Conservation (phyloP, 2,797 vertebrate species). For the Cryptoblepharus egeriae region DNA sequence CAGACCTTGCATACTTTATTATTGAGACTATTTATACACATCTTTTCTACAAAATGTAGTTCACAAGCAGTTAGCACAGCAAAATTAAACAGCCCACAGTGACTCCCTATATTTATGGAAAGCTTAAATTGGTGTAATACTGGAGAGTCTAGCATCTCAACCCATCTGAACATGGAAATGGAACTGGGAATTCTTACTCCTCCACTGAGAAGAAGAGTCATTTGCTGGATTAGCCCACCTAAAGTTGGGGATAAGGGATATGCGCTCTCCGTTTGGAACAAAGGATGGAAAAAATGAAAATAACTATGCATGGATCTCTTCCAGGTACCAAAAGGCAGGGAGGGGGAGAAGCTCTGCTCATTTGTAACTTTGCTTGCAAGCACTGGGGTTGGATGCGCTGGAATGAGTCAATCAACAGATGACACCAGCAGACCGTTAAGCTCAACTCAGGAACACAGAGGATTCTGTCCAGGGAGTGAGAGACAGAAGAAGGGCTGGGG, state of each 20-base stretch:
- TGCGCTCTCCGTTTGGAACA: background rate
- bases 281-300: conserved; percentile 72
- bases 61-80: too few relatives aligned
- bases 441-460: conserved; percentile 43
- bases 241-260: conserved; percentile 8
- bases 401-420: conserved; percentile 54
- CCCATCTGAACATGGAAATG: background rate
- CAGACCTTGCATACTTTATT: too few relatives aligned
- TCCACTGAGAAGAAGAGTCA: background rate
- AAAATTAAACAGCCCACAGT: background rate
- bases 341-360: conserved; percentile 58
- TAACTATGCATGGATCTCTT: conserved; percentile 81
- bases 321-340: conserved; percentile 72
- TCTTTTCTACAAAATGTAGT: too few relatives aligned
- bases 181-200: fast-evolving
- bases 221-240: conserved; percentile 32
- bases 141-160: conserved; percentile 12
- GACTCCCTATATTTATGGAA: background rate
- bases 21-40: too few relatives aligned
- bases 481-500: conserved; percentile 7
- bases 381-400: conserved; percentile 62
- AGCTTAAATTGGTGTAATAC: background rate
- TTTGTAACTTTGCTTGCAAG: conserved; percentile 75
- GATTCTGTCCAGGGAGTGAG: conserved; percentile 13
- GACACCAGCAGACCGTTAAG: conserved; percentile 56